Evolutionary conservation across 1,140 invertebrate genomes (phyloP).

Genomic region (Oryzaephilus surinamensis): DNA sequence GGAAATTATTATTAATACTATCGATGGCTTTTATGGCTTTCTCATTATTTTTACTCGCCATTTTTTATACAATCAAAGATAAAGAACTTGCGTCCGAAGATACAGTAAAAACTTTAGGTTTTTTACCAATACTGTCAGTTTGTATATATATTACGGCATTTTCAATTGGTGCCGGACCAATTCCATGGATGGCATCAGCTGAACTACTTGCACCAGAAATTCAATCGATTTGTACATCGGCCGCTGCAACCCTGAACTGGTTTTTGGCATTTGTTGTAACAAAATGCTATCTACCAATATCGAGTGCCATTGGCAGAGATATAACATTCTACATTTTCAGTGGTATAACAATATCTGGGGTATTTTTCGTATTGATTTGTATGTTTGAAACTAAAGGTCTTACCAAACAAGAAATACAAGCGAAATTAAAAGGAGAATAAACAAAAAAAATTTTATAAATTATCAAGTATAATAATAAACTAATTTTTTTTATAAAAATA

Average conservation of each 20-base stretch:
- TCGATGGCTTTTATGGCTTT: slow-evolving; percentile 57
- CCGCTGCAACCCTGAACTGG: slow-evolving; percentile 71
- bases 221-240: slow-evolving; percentile 61
- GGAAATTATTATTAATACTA: slow-evolving; percentile 56
- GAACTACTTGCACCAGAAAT: slow-evolving; percentile 67
- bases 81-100: slow-evolving; percentile 25
- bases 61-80: slow-evolving; percentile 47
- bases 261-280: slow-evolving; percentile 74
- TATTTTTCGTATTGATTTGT: slow-evolving; percentile 49
- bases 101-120: slow-evolving; percentile 31
- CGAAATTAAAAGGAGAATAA: no score
- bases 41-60: slow-evolving; percentile 51
- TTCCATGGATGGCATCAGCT: slow-evolving; percentile 68
- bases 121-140: slow-evolving; percentile 61
- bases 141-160: slow-evolving; percentile 68
- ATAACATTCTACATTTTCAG: slow-evolving; percentile 56
- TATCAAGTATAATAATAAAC: slow-evolving; percentile 1
- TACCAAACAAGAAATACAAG: slow-evolving; percentile 61
- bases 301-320: slow-evolving; percentile 37
- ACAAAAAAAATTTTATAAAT: no score
- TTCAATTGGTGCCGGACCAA: slow-evolving; percentile 68
- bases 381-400: slow-evolving; percentile 73
- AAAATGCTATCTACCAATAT: slow-evolving; percentile 50
- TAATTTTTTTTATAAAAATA: neutral
- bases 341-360: slow-evolving; percentile 46